Conservation (phyloP, 2,888 invertebrate genomes). For the Phalangium opilio region DNA sequence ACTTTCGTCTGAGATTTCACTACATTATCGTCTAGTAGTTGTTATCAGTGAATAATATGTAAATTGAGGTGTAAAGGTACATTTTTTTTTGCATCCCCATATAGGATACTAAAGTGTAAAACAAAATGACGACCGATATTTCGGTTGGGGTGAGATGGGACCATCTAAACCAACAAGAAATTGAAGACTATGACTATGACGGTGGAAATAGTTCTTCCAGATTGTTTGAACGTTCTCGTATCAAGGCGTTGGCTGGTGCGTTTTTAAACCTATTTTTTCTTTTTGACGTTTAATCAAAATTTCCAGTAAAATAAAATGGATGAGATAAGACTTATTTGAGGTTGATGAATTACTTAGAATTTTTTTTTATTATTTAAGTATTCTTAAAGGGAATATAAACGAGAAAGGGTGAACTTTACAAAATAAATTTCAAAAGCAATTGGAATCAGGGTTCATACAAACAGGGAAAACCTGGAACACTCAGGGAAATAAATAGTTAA, state of each 20-base stretch:
- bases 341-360: not conserved
- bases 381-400: too few relatives aligned
- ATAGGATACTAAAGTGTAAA: too few relatives aligned
- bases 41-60: too few relatives aligned
- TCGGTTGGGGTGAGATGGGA: conserved; percentile 88
- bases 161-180: conserved; percentile 69
- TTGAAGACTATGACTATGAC: conserved; percentile 93
- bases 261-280: not conserved
- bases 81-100: too few relatives aligned
- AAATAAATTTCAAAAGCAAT: too few relatives aligned
- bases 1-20: too few relatives aligned
- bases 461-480: too few relatives aligned
- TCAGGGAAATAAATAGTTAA: too few relatives aligned
- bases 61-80: too few relatives aligned
- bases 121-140: conserved; percentile 83
- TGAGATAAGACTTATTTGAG: not conserved
- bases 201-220: conserved; percentile 97
- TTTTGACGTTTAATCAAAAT: not conserved
- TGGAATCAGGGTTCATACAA: too few relatives aligned
- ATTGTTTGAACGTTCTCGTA: conserved; percentile 96
- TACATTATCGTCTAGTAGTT: too few relatives aligned
- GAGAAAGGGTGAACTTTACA: too few relatives aligned
- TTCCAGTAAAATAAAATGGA: not conserved
- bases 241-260: conserved; percentile 90
- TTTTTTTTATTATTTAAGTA: not conserved